Base-by-base conservation (phyloP, 2,113 vertebrate species). In the cattle (Bos taurus) region DNA sequence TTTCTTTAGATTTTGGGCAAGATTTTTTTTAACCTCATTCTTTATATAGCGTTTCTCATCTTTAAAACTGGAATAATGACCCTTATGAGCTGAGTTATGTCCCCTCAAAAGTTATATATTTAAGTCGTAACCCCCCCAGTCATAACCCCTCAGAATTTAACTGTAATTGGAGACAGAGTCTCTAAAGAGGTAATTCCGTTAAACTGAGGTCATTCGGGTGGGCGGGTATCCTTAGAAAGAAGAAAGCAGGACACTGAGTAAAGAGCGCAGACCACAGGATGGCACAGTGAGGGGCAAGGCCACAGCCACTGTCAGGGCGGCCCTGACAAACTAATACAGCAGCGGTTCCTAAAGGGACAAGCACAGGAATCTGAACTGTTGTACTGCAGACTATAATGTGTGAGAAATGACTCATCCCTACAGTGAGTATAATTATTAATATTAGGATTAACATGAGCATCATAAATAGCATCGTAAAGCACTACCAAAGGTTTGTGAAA, bases 401-500 rank as follows among this genome's bases (percentile, higher is more conserved):
- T 62, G 28, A 56, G 87, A 36, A 30, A 43, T 86, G 43, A 60
- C 43, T 54, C 30, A 54, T 67, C 28, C 12, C 26, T 12, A 54
- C 9, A 88, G 21, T 13, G 33, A 28, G 30, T 26, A 10, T 46
- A 16, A 83, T 5, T 57, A 40, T 78, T 82, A 96, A 60, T 62
- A 60, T n/a, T 28, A 56, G 3, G 57, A 82, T 43, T 60, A 87
- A 30, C 40, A 46, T 88, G 77, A 59, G 4, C 50, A 85, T 87
- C 83, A 57, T 16, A 40, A 59, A 78, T 88, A 92, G 46, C 0
- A 96, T 89, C 97, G 25, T 57, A 43, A 88, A 80, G 19, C 17
- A 19, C 28, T 90, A 90, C 96, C 25, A 13, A 82, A 85, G 56
- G n/a, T 94, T 98, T 98, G 14, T 96, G 54, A 95, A 94, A 90